Percentiles rank a stretch among this genome's conserved stretches.
Evolutionary conservation across 1,140 invertebrate species (phyloP).

Genomic region (Dolichoris vasculosae): DNA sequence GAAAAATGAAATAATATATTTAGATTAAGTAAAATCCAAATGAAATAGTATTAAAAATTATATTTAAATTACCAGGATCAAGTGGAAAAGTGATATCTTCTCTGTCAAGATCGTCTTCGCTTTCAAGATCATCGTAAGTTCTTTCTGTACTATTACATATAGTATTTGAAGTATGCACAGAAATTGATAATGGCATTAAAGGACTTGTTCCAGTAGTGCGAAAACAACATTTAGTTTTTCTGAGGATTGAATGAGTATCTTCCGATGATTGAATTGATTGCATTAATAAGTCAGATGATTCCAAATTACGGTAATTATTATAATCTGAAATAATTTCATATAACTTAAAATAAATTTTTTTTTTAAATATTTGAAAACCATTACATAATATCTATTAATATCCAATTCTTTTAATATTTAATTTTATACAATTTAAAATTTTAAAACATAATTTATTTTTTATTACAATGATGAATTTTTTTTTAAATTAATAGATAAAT

Average conservation of each 20-base stretch:
- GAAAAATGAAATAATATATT: no score
- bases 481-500: no score
- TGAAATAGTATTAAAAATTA: not conserved
- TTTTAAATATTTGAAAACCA: not conserved
- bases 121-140: constrained; percentile 89
- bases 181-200: constrained; percentile 70
- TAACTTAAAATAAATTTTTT: not conserved
- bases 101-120: constrained; percentile 90
- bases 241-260: not conserved
- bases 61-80: constrained; percentile 77
- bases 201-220: constrained; percentile 75
- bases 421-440: no score
- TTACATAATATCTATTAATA: not conserved
- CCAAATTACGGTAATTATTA: not conserved
- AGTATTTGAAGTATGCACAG: constrained; percentile 72
- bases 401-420: not conserved
- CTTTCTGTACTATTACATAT: constrained; percentile 78
- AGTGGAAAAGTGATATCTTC: constrained; percentile 90
- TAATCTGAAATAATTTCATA: constrained; percentile 3
- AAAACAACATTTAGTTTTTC: constrained; percentile 62
- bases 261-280: constrained; percentile 9
- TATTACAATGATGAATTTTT: no score
- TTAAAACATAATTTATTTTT: no score
- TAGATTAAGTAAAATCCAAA: not conserved
- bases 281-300: constrained; percentile 17